A percentile compares a stretch with the other conserved stretches of the same genome.
These are phyloP conservation scores for Mya arenaria DNA, from an alignment of 1,140 invertebrate genomes.

Conservation along the genomic window DNA sequence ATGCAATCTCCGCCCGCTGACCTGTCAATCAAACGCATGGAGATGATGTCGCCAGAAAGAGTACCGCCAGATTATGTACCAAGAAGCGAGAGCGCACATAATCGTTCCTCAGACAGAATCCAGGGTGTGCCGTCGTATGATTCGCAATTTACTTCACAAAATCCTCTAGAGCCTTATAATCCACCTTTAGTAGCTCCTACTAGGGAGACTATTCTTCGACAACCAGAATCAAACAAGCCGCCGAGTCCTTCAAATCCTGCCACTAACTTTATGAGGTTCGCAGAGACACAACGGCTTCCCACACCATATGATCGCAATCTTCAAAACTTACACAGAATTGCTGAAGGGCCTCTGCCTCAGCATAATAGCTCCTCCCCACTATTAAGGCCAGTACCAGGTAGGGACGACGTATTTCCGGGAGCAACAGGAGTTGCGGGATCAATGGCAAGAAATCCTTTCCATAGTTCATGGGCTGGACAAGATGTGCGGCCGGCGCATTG, in stretches of 20 bases:
- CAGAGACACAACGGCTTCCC: constrained; percentile 72
- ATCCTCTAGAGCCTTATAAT: constrained; percentile 58
- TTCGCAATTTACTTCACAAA: constrained; percentile 7
- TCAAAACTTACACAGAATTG: constrained; percentile 67
- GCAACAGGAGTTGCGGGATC: constrained; percentile 65
- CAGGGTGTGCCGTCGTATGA: constrained; percentile 56
- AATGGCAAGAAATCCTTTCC: constrained; percentile 75
- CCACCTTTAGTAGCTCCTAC: constrained; percentile 21
- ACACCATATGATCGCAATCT: constrained; percentile 69
- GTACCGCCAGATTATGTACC: constrained; percentile 62
- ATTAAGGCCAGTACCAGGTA: too few species aligned
- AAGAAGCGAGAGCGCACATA: constrained; percentile 51
- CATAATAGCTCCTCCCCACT: constrained; percentile 67
- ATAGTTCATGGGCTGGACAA: constrained; percentile 74
- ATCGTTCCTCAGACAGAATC: constrained; percentile 63
- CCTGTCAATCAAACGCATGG: constrained; percentile 72
- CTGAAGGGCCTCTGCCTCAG: constrained; percentile 66
- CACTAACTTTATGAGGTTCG: constrained; percentile 66
- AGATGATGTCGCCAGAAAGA: constrained; percentile 67
- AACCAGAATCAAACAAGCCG: constrained; percentile 34
- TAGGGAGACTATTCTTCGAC: constrained; percentile 44
- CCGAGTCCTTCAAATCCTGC: constrained; percentile 42
- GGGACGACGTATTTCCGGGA: constrained; percentile 73
- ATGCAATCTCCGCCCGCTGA: constrained; percentile 60
- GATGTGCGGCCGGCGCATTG: constrained; percentile 73